Evolutionary conservation across 2,888 invertebrate genomes (phyloP).

Genomic region (Endomychus coccineus): DNA sequence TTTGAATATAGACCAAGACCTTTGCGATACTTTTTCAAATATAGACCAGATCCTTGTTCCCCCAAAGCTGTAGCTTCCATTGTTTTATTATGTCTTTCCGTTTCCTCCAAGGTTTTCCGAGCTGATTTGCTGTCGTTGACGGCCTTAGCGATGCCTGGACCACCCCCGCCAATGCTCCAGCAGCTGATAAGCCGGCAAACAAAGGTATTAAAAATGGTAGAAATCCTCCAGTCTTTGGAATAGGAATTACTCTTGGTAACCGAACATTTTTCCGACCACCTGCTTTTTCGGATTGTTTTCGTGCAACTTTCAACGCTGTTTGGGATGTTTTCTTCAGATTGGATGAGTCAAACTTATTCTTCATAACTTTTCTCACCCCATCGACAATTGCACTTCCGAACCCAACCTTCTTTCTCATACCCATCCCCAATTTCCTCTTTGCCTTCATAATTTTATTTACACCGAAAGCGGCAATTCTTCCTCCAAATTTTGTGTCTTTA

Average conservation of each 20-base stretch:
- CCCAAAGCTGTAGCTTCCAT: background rate
- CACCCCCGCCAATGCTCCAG: background rate
- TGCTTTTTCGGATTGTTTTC: background rate
- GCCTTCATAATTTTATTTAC: too few species aligned
- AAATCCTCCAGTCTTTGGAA: conserved; percentile 1
- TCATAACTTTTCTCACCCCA: too few species aligned
- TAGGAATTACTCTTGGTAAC: background rate
- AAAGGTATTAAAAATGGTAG: background rate
- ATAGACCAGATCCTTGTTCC: background rate
- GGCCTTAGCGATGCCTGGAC: conserved; percentile 1
- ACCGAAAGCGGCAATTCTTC: background rate
- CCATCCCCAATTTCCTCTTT: conserved; percentile 1
- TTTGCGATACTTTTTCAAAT: too few species aligned
- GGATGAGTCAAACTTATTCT: too few species aligned
- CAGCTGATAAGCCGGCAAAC: background rate
- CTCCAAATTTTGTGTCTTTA: too few species aligned
- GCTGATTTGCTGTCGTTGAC: conserved; percentile 1
- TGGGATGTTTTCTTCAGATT: background rate
- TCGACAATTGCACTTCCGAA: too few species aligned
- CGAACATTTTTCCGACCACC: background rate
- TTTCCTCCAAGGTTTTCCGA: background rate
- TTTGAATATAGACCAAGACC: too few species aligned
- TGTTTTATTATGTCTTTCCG: background rate
- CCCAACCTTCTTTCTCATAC: background rate
- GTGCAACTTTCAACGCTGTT: background rate